phyloP scores from a whole-genome alignment of 2,888 invertebrate genomes.

The Caenorhabditis zanzibari region DNA sequence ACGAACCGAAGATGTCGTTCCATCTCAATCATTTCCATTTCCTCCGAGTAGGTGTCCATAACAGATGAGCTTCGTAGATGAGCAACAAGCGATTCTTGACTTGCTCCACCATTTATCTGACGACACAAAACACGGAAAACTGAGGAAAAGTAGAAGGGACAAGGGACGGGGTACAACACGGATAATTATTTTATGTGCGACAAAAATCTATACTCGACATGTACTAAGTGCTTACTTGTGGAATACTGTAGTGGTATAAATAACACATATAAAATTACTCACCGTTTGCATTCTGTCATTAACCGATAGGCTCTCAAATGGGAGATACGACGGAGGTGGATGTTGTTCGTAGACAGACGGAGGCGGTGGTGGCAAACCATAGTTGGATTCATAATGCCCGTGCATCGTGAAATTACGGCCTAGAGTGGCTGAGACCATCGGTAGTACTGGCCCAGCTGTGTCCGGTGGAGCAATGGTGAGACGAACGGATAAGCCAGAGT shows the following conservation, averaged over 20 bases:
- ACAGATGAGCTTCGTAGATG: conserved; percentile 58
- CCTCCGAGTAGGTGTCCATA: conserved; percentile 58
- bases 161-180: conserved; percentile 27
- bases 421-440: conserved; percentile 67
- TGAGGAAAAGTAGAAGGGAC: conserved; percentile 32
- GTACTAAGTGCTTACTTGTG: conserved; percentile 30
- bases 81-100: conserved; percentile 60
- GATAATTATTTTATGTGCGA: conserved; percentile 19
- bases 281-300: conserved; percentile 58
- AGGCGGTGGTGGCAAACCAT: conserved; percentile 61
- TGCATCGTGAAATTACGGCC: conserved; percentile 65
- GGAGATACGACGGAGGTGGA: conserved; percentile 40
- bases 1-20: conserved; percentile 47
- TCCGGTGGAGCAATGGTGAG: conserved; percentile 84
- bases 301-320: conserved; percentile 53
- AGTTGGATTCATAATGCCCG: conserved; percentile 54
- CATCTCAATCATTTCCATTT: conserved; percentile 50
- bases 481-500: conserved; percentile 91
- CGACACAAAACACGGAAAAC: conserved; percentile 62
- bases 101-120: conserved; percentile 50
- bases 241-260: background rate
- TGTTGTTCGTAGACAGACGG: conserved; percentile 42
- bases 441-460: conserved; percentile 63
- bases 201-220: conserved; percentile 23
- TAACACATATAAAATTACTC: conserved; percentile 8